phyloP scores from a whole-genome alignment of 2,797 vertebrate genomes.

The Oceanodroma leucorhoa region DNA sequence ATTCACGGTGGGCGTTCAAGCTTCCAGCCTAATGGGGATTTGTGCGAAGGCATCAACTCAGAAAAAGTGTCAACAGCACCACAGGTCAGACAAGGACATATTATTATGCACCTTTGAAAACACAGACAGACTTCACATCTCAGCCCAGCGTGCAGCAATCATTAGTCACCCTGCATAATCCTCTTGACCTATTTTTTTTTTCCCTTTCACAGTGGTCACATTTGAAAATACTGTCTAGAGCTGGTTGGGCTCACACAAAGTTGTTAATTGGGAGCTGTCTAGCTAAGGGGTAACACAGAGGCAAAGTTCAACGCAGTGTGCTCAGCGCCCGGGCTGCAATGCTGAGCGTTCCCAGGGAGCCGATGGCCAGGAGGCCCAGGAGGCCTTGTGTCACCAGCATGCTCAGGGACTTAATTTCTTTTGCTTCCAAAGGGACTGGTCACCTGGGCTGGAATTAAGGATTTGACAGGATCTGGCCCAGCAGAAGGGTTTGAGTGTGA shows the following conservation, averaged over 20 bases:
- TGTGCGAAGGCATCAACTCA: conserved; percentile 45
- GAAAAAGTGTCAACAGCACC: conserved; percentile 45
- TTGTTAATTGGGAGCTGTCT: conserved; percentile 34
- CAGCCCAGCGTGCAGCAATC: conserved; percentile 40
- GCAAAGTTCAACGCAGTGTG: background rate
- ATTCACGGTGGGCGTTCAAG: background rate
- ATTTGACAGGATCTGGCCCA: background rate
- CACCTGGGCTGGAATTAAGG: background rate
- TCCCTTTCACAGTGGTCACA: conserved; percentile 20
- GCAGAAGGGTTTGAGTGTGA: background rate
- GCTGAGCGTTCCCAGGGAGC: background rate
- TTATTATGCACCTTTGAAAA: conserved; percentile 59
- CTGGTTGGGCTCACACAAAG: background rate
- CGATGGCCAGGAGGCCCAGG: background rate
- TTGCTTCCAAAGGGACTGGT: background rate
- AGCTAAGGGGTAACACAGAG: background rate
- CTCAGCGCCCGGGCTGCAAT: background rate
- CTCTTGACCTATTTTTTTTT: conserved; percentile 49
- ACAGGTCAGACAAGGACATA: conserved; percentile 57
- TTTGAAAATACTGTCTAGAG: conserved; percentile 35
- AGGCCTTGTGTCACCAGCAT: background rate
- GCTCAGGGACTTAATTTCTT: background rate
- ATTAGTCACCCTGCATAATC: conserved; percentile 52
- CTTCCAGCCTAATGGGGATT: conserved; percentile 28
- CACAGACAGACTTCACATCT: conserved; percentile 32